Base-by-base conservation (phyloP, 2,888 invertebrate genomes). In the Ommatoiulus sabulosus region DNA sequence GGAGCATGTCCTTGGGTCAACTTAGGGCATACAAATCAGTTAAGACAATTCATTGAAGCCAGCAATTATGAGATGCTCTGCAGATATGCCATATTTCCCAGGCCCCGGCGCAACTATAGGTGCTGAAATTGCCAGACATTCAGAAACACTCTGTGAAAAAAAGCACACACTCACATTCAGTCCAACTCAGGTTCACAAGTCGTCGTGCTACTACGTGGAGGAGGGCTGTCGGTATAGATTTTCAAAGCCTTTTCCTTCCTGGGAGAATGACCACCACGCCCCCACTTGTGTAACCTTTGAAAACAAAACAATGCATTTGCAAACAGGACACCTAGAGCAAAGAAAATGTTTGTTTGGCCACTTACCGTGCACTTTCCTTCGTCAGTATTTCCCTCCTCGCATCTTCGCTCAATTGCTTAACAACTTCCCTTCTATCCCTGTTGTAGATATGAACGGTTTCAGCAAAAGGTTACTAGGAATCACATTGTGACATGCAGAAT, bases 161-260 rank as follows among this genome's bases (percentile, higher is more conserved):
- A 52, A 52, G 52, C 52, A 52, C 52, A 3, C 8, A 52, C 52
- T 52, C 52, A 52, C 52, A 52, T 52, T 84, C 44, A 87, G 57
- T 87, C 87, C 24, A 87, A 44, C 35, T 88, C 88, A 0, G 88
- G 87, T 80, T 89, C 89, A 24, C 46, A n/a, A 7, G 84, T 44
- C 5, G 88, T 20, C 7, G 89, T 20, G 1, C 84, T 57, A 24
- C 86, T 89, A 86, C 88, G 48, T 46, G 88, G 86, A 44, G 91
- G 91, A 44, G 91, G 91, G 87, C 93, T 92, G 91, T 95, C 95
- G 91, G 95, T 93, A 92, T 96, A 95, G 91, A 96, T 96, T 93
- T 95, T 96, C 87, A 96, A 93, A 48, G 95, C 95, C 91, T 94
- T 94, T 92, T 96, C 96, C 91, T 95, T 94, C 87, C 96, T 94